Evolutionary conservation across 64 coral and sea anemone genomes (phyloP), one percentile per base, ranked within the genome.

Genomic region (Astreopora myriophthalma): DNA sequence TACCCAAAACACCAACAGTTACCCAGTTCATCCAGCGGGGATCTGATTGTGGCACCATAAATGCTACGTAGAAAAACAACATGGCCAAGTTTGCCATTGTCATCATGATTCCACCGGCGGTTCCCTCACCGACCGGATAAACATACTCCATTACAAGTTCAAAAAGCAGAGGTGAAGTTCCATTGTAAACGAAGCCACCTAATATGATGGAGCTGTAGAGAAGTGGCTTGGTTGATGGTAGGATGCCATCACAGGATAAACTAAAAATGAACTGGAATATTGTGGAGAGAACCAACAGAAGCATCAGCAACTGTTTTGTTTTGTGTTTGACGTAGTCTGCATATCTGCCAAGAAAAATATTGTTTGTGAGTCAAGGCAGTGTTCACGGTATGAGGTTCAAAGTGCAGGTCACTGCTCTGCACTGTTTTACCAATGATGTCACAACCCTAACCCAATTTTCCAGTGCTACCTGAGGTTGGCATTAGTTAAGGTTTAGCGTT

Each of bases 1-100:
- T 20, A 32, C 48, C 75, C 29, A 70, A 69, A 51, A 32, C 71
- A 19, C 27, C 46, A 3, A 95, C 89, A 32, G 76, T 77, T 19
- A 89, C 80, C 94, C 94, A 95, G 75, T 95, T 95, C 94, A 95
- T 95, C 83, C 89, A 92, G 6, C 58, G 28, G 0, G 42, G 66
- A 33, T 92, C 73, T 10, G 34, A 66, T 22, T 76, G 14, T 0
- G 89, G 89, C 8, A 92, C 23, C 76, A 96, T 92, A 34, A 92
- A 92, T 13, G 86, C 75, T 4, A 96, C 35, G 3, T 84, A 73
- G 79, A 84, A 96, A 10, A 92, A 60, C 32, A 92, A 68, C 27
- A 75, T 83, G 11, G 84, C 62, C 1, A 69, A 27, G 13, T 34
- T 75, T 48, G 17, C 77, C 17, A 75, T 52, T 3, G 70, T 26